phyloP scores from a whole-genome alignment of 2,888 invertebrate species.

The Exephanes ischioxanthus region DNA sequence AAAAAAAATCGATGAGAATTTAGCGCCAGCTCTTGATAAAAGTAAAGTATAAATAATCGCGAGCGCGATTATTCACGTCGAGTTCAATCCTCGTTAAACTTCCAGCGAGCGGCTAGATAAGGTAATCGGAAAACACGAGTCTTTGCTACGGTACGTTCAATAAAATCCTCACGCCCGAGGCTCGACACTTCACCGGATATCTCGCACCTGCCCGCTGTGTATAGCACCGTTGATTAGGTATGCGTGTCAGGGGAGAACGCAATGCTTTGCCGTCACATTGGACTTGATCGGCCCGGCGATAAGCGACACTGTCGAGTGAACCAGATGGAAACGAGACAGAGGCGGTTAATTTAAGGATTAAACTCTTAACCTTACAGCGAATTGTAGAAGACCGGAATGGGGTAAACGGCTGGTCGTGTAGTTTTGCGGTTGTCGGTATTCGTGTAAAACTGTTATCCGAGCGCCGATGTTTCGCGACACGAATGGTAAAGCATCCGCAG shows the following conservation, averaged over 20 bases:
- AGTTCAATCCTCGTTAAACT: slow-evolving; percentile 29
- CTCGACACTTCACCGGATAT: slow-evolving; percentile 22
- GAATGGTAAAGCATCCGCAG: slow-evolving; percentile 19
- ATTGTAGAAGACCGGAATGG: slow-evolving; percentile 18
- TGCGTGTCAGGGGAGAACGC: slow-evolving; percentile 49
- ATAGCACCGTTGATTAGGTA: slow-evolving; percentile 13
- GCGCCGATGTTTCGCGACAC: slow-evolving; percentile 44
- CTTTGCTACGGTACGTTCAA: slow-evolving; percentile 29
- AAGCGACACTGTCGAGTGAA: slow-evolving; percentile 27
- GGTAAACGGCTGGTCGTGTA: neutral
- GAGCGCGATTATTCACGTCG: slow-evolving; percentile 12
- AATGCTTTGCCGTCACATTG: slow-evolving; percentile 38
- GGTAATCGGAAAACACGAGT: slow-evolving; percentile 34
- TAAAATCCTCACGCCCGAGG: slow-evolving; percentile 29
- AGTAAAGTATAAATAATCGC: neutral
- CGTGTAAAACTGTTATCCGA: slow-evolving; percentile 51
- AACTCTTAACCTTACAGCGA: slow-evolving; percentile 33
- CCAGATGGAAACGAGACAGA: slow-evolving; percentile 32
- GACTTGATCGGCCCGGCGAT: slow-evolving; percentile 46
- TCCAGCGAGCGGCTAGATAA: neutral
- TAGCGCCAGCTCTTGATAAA: neutral
- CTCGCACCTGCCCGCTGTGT: slow-evolving; percentile 5
- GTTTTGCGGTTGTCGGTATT: slow-evolving; percentile 42
- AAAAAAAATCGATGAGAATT: neutral
- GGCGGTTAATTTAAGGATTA: slow-evolving; percentile 49